Percentiles rank a stretch among this genome's conserved stretches.
Evolutionary conservation across 2,797 vertebrate genomes (phyloP).

Genomic region (Pipistrellus kuhlii): DNA sequence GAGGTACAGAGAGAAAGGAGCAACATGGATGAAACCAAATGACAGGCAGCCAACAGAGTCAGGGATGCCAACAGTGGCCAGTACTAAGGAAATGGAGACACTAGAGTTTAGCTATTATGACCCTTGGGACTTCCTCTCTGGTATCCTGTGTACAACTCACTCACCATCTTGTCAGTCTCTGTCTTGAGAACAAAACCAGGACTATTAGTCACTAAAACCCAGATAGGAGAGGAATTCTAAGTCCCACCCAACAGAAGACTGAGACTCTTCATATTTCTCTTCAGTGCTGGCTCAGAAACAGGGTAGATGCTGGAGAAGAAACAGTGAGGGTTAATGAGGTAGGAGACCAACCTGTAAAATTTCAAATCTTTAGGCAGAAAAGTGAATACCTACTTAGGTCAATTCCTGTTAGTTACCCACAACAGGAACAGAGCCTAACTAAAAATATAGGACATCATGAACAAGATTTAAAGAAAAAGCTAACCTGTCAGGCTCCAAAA

Average conservation of each 20-base stretch:
- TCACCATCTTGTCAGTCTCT: neutral
- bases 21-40: neutral
- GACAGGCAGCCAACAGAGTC: neutral
- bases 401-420: neutral
- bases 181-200: neutral
- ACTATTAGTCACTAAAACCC: neutral
- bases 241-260: neutral
- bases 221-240: slow-evolving; percentile 6
- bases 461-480: neutral
- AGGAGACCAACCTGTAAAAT: neutral
- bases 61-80: neutral
- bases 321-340: neutral
- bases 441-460: neutral
- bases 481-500: neutral
- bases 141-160: neutral
- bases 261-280: neutral
- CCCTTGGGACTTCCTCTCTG: neutral
- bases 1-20: neutral
- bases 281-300: neutral
- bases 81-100: neutral
- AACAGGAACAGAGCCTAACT: neutral
- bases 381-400: neutral
- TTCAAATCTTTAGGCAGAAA: slow-evolving; percentile 9
- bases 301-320: neutral
- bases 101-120: neutral